A percentile compares a stretch with the other conserved stretches of the same genome.
Conservation (phyloP, 2,113 vertebrate species). For the Amblyornis subalaris region DNA sequence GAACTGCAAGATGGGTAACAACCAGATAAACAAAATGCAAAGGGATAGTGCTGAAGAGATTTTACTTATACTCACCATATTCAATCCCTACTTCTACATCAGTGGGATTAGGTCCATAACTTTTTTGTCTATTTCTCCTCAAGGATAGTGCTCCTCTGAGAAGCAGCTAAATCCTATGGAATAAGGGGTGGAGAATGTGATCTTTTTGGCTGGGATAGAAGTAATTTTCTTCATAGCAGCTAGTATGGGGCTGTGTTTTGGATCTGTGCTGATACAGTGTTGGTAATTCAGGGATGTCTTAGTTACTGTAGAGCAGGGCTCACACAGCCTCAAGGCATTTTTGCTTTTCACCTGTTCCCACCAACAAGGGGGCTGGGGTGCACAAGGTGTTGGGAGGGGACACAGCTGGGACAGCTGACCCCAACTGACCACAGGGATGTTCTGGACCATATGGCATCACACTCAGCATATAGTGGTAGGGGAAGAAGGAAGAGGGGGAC, state of each 20-base stretch:
- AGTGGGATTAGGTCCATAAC: neutral
- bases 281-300: neutral
- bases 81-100: neutral
- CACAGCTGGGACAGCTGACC: neutral
- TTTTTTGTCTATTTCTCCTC: neutral
- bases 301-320: neutral
- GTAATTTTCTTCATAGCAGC: neutral
- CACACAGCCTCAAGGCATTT: neutral
- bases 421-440: neutral
- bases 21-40: neutral
- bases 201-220: neutral
- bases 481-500: neutral
- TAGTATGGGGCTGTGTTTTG: neutral
- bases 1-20: neutral
- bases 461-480: neutral
- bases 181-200: rapidly evolving
- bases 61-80: neutral
- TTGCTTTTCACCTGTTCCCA: neutral
- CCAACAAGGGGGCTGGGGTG: neutral
- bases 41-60: neutral
- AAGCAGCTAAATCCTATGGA: neutral
- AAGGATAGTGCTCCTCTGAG: neutral
- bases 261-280: neutral
- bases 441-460: neutral
- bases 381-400: neutral